A percentile compares a stretch with the other conserved stretches of the same genome.
These are phyloP conservation scores for Mormyrus hasselquistii DNA, from an alignment of 2,797 vertebrate genomes.

Conservation along the genomic window DNA sequence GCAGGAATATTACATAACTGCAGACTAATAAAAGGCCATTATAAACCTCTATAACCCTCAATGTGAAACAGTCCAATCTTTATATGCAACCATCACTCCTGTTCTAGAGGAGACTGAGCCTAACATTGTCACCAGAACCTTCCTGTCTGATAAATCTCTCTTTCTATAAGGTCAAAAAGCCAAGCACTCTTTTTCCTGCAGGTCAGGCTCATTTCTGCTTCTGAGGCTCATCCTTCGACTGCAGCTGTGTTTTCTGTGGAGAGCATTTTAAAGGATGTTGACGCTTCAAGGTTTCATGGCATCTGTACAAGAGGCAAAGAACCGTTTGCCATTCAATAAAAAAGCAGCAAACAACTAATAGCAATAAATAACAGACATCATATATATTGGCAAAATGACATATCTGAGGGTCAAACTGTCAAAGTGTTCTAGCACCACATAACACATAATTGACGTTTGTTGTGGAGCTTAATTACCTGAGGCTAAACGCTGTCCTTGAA, in stretches of 20 bases:
- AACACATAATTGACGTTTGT: background rate
- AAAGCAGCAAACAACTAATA: background rate
- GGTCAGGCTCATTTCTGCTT: background rate
- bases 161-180: background rate
- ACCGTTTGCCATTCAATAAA: background rate
- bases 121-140: background rate
- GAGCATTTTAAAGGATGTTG: background rate
- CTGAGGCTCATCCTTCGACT: background rate
- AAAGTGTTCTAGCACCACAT: background rate
- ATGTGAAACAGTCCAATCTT: background rate
- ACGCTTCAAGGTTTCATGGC: background rate
- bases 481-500: background rate
- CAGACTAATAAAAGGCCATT: constrained; percentile 66
- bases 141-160: background rate
- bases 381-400: background rate
- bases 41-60: constrained; percentile 47
- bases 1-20: constrained; percentile 57
- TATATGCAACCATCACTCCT: background rate
- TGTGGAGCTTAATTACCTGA: background rate
- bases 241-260: background rate
- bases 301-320: background rate
- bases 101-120: background rate
- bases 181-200: background rate
- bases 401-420: background rate
- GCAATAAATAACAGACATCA: background rate